A percentile compares a stretch with the other conserved stretches of the same genome.
Evolutionary conservation across 2,113 vertebrate species (phyloP).

Genomic region (Anguilla rostrata): DNA sequence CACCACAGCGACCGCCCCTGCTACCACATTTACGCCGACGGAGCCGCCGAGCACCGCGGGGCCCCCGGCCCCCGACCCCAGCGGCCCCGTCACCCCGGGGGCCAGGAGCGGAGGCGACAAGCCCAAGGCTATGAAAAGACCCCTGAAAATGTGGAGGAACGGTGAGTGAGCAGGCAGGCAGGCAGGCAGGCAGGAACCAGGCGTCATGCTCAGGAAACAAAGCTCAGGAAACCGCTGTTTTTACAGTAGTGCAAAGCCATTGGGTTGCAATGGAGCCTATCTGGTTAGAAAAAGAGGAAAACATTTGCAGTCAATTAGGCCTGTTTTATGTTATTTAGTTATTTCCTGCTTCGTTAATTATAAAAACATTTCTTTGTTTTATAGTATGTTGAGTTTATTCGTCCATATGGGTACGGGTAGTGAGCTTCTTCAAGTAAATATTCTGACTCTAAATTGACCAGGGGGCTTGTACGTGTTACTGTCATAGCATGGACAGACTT

Average conservation of each 20-base stretch:
- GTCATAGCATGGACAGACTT: neutral
- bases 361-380: neutral
- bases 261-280: neutral
- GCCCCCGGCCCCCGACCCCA: neutral
- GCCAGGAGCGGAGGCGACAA: neutral
- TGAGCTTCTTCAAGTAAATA: neutral
- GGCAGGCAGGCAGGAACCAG: neutral
- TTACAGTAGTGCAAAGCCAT: neutral
- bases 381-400: neutral
- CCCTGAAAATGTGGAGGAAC: constrained; percentile 3
- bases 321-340: neutral
- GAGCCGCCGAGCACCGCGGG: neutral
- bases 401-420: neutral
- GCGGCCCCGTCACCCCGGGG: neutral
- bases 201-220: neutral
- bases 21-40: neutral
- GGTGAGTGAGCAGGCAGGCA: neutral
- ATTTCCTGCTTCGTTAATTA: neutral
- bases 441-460: neutral
- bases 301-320: neutral
- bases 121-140: neutral
- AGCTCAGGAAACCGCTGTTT: neutral
- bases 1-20: neutral
- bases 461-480: neutral
- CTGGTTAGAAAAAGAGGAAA: neutral